Conservation (phyloP, 2,113 vertebrate species). For the Brevimyrus niger region DNA sequence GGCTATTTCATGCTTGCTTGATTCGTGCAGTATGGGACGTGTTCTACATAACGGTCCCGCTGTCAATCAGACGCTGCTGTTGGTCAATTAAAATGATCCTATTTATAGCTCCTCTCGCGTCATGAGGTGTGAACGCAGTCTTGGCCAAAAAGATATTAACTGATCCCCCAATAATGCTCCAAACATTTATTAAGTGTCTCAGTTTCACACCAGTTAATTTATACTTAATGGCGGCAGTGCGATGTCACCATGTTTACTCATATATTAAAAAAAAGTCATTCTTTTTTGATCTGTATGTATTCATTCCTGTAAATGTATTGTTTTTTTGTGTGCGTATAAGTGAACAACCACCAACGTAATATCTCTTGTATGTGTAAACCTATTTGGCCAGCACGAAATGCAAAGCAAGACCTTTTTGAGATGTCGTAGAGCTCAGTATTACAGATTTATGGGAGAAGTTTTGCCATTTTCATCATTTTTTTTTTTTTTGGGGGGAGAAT, state of each 20-base stretch:
- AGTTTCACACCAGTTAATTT: neutral
- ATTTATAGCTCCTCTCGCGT: neutral
- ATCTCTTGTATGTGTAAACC: neutral
- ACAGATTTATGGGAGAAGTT: neutral
- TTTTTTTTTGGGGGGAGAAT: slow-evolving; percentile 30
- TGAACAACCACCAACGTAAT: neutral
- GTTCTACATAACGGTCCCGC: slow-evolving; percentile 47
- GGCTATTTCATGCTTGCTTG: slow-evolving; percentile 38
- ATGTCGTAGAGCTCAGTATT: neutral
- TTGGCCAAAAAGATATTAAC: neutral
- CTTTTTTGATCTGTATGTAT: neutral
- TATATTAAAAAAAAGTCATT: neutral
- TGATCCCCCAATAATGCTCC: neutral
- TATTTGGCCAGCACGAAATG: neutral
- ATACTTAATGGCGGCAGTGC: neutral
- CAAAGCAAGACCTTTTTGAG: neutral
- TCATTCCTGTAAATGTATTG: neutral
- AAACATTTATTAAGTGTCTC: neutral
- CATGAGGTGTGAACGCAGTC: neutral
- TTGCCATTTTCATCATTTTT: slow-evolving; percentile 11
- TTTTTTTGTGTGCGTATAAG: neutral
- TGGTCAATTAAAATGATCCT: neutral
- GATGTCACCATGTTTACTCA: neutral
- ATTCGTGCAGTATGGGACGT: slow-evolving; percentile 25
- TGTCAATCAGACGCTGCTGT: slow-evolving; percentile 17